phyloP scores from a whole-genome alignment of 2,113 vertebrate species.

The Notechis scutatus region DNA sequence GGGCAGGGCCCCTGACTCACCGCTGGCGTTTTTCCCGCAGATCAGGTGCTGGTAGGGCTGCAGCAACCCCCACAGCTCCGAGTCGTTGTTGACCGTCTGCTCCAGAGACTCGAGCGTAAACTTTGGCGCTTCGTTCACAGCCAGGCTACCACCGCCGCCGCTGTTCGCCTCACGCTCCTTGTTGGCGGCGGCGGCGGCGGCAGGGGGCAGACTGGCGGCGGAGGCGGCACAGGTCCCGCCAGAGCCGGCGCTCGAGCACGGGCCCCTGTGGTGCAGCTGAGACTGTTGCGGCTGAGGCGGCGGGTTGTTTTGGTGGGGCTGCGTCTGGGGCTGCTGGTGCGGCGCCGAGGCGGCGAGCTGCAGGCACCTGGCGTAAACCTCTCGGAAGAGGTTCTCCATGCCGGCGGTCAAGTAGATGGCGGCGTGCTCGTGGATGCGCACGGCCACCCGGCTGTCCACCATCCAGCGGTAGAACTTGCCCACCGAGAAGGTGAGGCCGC shows the following conservation, averaged over 20 bases:
- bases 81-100: constrained; percentile 85
- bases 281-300: not conserved
- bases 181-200: constrained; percentile 30
- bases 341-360: constrained; percentile 57
- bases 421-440: constrained; percentile 92
- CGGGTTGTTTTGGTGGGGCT: not conserved
- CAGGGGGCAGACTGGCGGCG: not conserved
- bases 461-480: constrained; percentile 98
- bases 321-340: constrained; percentile 28
- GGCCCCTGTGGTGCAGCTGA: not conserved
- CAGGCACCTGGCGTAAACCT: constrained; percentile 81
- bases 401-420: constrained; percentile 94
- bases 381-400: constrained; percentile 91
- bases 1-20: constrained; percentile 73
- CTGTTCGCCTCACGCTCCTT: constrained; percentile 48
- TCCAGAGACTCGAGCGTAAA: constrained; percentile 87
- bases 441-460: constrained; percentile 91
- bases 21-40: constrained; percentile 90
- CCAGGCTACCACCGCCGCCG: constrained; percentile 33
- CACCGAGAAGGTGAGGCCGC: constrained; percentile 90
- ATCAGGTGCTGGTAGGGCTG: constrained; percentile 89
- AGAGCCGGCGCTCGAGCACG: constrained; percentile 29
- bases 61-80: constrained; percentile 90
- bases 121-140: constrained; percentile 71
- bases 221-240: constrained; percentile 37